Base-by-base conservation (phyloP, 2,113 vertebrate genomes). In the Tursiops truncatus region DNA sequence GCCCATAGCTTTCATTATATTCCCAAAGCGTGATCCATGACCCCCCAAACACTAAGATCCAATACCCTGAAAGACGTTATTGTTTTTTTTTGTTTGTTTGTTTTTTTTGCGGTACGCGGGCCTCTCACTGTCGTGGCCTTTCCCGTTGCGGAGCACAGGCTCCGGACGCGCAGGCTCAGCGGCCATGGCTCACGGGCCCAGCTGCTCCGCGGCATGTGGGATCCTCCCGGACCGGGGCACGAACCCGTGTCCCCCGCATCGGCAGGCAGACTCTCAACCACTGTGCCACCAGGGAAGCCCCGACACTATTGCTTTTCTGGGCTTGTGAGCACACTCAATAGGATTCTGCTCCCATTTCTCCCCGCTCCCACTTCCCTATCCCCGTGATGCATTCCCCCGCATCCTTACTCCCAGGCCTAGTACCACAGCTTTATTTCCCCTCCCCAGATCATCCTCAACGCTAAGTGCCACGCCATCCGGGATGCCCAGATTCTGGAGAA, bases 401-500 rank as follows among this genome's bases (percentile, higher is more conserved):
- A 23, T 36, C 28, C 18, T 53, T 26, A n/a, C 28, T 9, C 47
- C 44, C 11, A 65, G 11, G 58, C 60, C 79, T 3, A 14, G 80
- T 10, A 25, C 2, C 28, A 41, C 3, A 0, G 6, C 58, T 76
- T 95, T 26, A 15, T 2, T 0, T 53, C 12, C 0, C 20, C 38
- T 65, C 73, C 95, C 38, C 70, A 99, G 99, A 88, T 99, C 95
- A 99, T 99, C 96, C 98, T 99, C 14, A 98, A 97, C 0, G 99
- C 99, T 89, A 99, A 99, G 96, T 99, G 99, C 97, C 99, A 99
- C n/a, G 99, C 99, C 36, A 99, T 99, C 58, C 98, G 99, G 0
- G 99, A 99, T 7, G 96, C 98, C 1, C 99, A 99, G 96, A 98
- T 99, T 84, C 97, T 99, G 11, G 99, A 99, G 98, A 99, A 99